Percentiles rank a stretch among this genome's conserved stretches.
Conservation (phyloP, 2,888 invertebrate genomes). For the Fragum whitleyi region DNA sequence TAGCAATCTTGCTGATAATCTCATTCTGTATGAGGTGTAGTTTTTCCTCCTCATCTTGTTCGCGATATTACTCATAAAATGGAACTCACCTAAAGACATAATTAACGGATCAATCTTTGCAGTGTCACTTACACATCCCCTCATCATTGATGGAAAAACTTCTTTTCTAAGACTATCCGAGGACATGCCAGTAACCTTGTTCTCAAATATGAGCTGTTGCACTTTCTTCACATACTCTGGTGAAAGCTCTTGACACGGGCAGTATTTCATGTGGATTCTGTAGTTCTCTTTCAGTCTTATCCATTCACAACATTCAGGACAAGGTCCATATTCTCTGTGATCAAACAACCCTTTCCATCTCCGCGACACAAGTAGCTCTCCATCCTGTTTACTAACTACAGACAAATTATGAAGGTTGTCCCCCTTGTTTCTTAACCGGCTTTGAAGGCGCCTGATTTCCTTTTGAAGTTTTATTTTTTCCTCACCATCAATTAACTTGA, state of each 20-base stretch:
- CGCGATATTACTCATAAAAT: slow-evolving; percentile 28
- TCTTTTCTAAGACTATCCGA: slow-evolving; percentile 24
- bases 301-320: slow-evolving; percentile 46
- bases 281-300: slow-evolving; percentile 37
- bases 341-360: slow-evolving; percentile 26
- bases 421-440: slow-evolving; percentile 36
- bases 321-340: slow-evolving; percentile 37
- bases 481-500: slow-evolving; percentile 3
- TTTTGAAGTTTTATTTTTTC: slow-evolving; percentile 25
- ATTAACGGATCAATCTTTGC: slow-evolving; percentile 43
- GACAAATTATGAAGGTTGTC: slow-evolving; percentile 36
- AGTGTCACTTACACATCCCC: slow-evolving; percentile 17
- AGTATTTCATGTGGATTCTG: slow-evolving; percentile 25
- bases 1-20: slow-evolving; percentile 21
- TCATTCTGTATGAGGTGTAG: slow-evolving; percentile 17
- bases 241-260: slow-evolving; percentile 18
- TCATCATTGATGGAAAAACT: slow-evolving; percentile 40
- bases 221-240: slow-evolving; percentile 11
- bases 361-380: slow-evolving; percentile 35
- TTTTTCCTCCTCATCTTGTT: slow-evolving; percentile 32
- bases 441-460: slow-evolving; percentile 7
- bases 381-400: slow-evolving; percentile 31
- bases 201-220: slow-evolving; percentile 28
- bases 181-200: slow-evolving; percentile 12
- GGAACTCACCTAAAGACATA: slow-evolving; percentile 30